Percentiles rank a stretch among this genome's conserved stretches.
phyloP scores from a whole-genome alignment of 2,113 vertebrate species.

The Chiloscyllium plagiosum region DNA sequence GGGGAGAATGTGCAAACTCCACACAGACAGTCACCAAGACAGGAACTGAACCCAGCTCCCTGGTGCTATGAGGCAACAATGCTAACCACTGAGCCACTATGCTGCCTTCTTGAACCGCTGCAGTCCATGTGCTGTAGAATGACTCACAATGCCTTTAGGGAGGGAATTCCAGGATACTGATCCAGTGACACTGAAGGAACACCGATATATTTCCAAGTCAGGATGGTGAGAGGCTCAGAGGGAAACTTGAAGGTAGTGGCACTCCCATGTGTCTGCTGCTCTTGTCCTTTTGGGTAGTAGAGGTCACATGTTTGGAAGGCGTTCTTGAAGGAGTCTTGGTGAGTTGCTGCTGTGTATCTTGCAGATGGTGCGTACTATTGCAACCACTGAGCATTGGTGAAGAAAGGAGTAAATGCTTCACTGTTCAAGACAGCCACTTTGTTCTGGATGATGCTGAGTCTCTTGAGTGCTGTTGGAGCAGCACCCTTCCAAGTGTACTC shows the following conservation, averaged over 20 bases:
- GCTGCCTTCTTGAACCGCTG: background rate
- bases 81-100: too few relatives aligned
- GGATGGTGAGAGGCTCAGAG: background rate
- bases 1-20: too few relatives aligned
- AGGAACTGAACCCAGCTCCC: too few relatives aligned
- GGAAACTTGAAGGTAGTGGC: background rate
- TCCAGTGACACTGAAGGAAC: background rate
- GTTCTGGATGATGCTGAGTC: background rate
- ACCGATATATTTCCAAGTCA: background rate
- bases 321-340: background rate
- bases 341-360: background rate
- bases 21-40: too few relatives aligned
- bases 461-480: too few relatives aligned
- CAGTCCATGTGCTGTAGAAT: background rate
- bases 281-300: background rate
- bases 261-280: background rate
- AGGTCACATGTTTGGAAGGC: background rate
- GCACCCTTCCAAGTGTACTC: too few relatives aligned
- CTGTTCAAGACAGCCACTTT: background rate
- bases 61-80: too few relatives aligned
- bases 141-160: background rate
- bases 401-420: background rate
- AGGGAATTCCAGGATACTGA: background rate
- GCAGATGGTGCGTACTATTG: background rate
- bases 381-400: background rate